Conservation (phyloP, 2,113 vertebrate species). For the western clawed frog (Xenopus tropicalis) region UCB_Xtro_10.0 CM004448.2:141230001-141230500, state of each 20-base stretch:
- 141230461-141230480: neutral
- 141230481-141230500: neutral
- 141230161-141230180: slow-evolving; percentile 15
- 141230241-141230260: slow-evolving; percentile 28
- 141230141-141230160: neutral
- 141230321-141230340: neutral
- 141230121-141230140: slow-evolving; percentile 2
- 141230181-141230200: slow-evolving; percentile 1
- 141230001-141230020: neutral
- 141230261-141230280: slow-evolving; percentile 27
- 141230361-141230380: slow-evolving; percentile 6
- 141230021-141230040: neutral
- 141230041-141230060: slow-evolving; percentile 22
- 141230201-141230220: slow-evolving; percentile 6
- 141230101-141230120: slow-evolving; percentile 20
- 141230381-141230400: neutral
- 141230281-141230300: neutral
- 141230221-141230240: slow-evolving; percentile 1
- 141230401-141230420: neutral
- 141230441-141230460: slow-evolving; percentile 3
- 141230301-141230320: slow-evolving; percentile 6
- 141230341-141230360: slow-evolving; percentile 1
- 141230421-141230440: slow-evolving; percentile 7
- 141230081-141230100: neutral
- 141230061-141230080: slow-evolving; percentile 27